Percentiles rank a stretch among this genome's conserved stretches.
Conservation (phyloP, 2,797 vertebrate species). For the Dryobates pubescens region DNA sequence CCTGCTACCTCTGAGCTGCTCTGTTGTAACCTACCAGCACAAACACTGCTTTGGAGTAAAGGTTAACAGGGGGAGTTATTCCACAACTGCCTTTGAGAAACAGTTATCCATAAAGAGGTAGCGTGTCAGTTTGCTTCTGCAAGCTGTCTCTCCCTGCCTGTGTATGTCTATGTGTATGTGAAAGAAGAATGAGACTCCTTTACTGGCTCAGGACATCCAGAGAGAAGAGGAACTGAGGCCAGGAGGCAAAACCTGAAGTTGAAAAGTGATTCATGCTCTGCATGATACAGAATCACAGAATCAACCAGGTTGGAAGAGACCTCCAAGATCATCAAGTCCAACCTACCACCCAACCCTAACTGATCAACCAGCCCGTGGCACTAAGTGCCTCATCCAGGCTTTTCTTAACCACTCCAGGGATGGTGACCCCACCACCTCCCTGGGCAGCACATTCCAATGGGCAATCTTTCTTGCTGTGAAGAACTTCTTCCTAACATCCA, state of each 20-base stretch:
- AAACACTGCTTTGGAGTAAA: not conserved
- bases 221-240: not conserved
- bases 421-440: too few species aligned
- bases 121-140: not conserved
- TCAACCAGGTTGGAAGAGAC: too few species aligned
- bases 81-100: slow-evolving; percentile 4
- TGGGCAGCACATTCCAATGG: too few species aligned
- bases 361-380: too few species aligned
- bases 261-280: not conserved
- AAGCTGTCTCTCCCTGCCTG: not conserved
- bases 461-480: too few species aligned
- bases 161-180: not conserved
- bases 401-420: too few species aligned
- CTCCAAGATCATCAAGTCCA: too few species aligned
- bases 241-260: not conserved
- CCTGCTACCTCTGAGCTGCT: not conserved
- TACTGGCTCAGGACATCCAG: not conserved
- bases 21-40: not conserved
- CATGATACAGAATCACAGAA: too few species aligned
- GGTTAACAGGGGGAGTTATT: not conserved
- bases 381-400: too few species aligned
- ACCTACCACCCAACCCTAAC: too few species aligned
- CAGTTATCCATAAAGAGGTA: not conserved
- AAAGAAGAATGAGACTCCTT: not conserved
- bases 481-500: too few species aligned